Base-by-base conservation (phyloP, 1,140 invertebrate genomes). In the Conus betulinus region DNA sequence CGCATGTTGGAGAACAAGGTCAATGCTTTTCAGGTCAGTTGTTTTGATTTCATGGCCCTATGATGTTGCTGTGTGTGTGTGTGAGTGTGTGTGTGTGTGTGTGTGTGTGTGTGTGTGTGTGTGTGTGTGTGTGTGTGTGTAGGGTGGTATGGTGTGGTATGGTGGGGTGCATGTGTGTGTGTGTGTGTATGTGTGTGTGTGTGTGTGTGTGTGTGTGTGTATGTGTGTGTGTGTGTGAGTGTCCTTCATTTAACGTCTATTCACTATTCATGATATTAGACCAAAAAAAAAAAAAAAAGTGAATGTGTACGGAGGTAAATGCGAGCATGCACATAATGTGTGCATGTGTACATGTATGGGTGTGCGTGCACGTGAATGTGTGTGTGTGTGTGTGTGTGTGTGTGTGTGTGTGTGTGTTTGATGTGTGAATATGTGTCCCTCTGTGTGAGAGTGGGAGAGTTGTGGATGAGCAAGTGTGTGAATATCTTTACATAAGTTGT, bases 11-110 rank as follows among this genome's bases (percentile, higher is more conserved):
- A 94, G 51, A 90, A 92, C 57, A 93, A 91, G 84, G 86, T 88
- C 10, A 92, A 94, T 92, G 93, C 93, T 11, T 94, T 94, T 88
- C 93, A 93, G 93, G 93, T 94, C 79, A 57, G 74, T 81, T 60
- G 7, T 85, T 11, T 81, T 11, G n/a, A 23, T n/a, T 60, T 52
- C 8, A 20, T 20, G 23, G 17, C 39, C 39, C 39, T 39, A 39
- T 39, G 39, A 39, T 71, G 67, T 71, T 23, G 67, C 15, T 71
- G 6, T 23, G 23, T 17, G 11, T 71, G 11, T 76, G 11, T 23
- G 27, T 76, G 13, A 76, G 10, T 87, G 10, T 74, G 23, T 76
- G 23, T 76, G 23, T n/a, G 74, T n/a, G 74, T n/a, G 74, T n/a
- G 74, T 25, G 74, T n/a, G 74, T n/a, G 74, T 8, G 74, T 76